These are phyloP conservation scores for Bacillus rossius DNA, from an alignment of 1,140 invertebrate genomes.

Conservation along the genomic window DNA sequence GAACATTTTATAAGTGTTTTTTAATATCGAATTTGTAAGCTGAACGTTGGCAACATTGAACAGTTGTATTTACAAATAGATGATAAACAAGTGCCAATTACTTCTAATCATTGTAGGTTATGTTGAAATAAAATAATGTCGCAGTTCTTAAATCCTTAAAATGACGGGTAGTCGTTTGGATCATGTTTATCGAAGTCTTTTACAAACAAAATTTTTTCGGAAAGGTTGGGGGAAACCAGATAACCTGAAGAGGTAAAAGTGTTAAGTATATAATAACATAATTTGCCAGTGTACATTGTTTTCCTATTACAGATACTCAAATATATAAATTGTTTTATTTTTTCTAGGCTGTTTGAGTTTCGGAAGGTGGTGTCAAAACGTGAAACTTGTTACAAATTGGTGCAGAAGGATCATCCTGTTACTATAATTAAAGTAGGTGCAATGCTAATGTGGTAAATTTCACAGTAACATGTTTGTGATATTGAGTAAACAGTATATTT, in stretches of 20 bases:
- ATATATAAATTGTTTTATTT: slow-evolving; percentile 14
- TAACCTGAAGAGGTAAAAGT: slow-evolving; percentile 73
- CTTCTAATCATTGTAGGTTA: no score
- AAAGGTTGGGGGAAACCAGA: slow-evolving; percentile 96
- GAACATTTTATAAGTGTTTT: no score
- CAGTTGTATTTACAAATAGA: no score
- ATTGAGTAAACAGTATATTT: no score
- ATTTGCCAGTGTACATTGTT: neutral
- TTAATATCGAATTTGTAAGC: no score
- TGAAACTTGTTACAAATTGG: slow-evolving; percentile 73
- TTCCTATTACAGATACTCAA: no score
- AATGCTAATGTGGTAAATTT: no score
- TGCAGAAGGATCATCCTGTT: slow-evolving; percentile 79
- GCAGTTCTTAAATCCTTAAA: no score
- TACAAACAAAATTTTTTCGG: slow-evolving; percentile 91
- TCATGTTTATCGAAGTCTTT: slow-evolving; percentile 80
- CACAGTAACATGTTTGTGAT: no score
- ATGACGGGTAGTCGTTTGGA: slow-evolving; percentile 68
- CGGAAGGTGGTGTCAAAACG: slow-evolving; percentile 81
- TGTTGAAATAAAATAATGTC: no score
- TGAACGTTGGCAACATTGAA: no score
- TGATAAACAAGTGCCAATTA: no score
- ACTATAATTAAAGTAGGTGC: slow-evolving; percentile 78
- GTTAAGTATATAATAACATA: neutral
- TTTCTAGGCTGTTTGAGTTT: slow-evolving; percentile 81